A percentile compares a stretch with the other conserved stretches of the same genome.
These are phyloP conservation scores for Thunnus albacares DNA, from an alignment of 2,797 vertebrate species.

Conservation along the genomic window DNA sequence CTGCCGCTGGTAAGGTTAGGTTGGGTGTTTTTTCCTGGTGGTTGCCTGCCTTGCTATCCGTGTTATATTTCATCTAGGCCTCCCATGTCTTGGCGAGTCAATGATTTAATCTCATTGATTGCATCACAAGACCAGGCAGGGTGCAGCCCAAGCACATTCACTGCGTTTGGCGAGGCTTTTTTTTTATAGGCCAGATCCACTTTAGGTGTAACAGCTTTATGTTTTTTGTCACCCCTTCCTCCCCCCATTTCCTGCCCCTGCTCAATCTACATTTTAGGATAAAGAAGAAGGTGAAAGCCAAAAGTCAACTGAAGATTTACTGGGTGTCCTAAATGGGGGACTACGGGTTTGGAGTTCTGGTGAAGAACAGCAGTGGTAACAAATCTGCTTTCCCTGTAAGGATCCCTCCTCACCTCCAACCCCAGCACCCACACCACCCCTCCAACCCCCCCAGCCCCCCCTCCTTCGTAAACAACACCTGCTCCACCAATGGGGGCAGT, in stretches of 20 bases:
- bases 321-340: conserved; percentile 97
- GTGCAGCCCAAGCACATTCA: conserved; percentile 73
- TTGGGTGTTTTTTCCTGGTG: conserved; percentile 66
- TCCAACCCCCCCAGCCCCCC: conserved; percentile 93
- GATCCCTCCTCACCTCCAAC: conserved; percentile 98
- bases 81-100: conserved; percentile 73
- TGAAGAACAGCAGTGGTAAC: conserved; percentile 98
- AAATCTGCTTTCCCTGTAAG: conserved; percentile 99
- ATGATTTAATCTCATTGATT: conserved; percentile 83
- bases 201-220: conserved; percentile 61
- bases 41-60: conserved; percentile 53
- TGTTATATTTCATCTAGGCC: conserved; percentile 76
- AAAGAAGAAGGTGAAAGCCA: conserved; percentile 80
- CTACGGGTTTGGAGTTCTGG: conserved; percentile 99
- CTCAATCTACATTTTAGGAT: conserved; percentile 60
- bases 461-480: conserved; percentile 97
- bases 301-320: conserved; percentile 79
- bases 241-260: neutral
- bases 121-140: conserved; percentile 81
- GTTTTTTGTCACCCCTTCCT: conserved; percentile 26
- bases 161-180: conserved; percentile 59
- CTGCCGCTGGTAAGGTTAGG: conserved; percentile 46
- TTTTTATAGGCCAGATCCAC: conserved; percentile 47
- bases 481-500: conserved; percentile 95
- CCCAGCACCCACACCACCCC: conserved; percentile 94